Percentiles rank a stretch among this genome's conserved stretches.
These are phyloP conservation scores for Eristalinus sepulchralis DNA, from an alignment of 2,888 invertebrate species.

Conservation along the genomic window DNA sequence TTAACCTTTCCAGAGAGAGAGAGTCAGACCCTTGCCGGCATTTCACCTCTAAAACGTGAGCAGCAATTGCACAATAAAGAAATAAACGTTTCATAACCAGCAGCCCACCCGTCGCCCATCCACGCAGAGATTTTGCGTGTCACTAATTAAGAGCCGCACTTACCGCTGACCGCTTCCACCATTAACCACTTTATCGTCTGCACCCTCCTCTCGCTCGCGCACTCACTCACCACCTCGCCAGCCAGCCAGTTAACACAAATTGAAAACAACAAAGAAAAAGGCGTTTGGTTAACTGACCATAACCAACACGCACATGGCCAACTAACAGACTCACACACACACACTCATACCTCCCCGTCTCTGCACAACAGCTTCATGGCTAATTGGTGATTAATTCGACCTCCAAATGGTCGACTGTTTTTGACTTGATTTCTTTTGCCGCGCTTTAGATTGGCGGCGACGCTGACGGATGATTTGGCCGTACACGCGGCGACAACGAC, in stretches of 20 bases:
- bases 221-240: not conserved
- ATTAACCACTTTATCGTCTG: slow-evolving; percentile 34
- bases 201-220: not conserved
- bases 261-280: slow-evolving; percentile 39
- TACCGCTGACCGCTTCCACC: slow-evolving; percentile 42
- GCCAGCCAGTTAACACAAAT: slow-evolving; percentile 33
- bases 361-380: slow-evolving; percentile 36
- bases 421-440: slow-evolving; percentile 8
- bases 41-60: not conserved
- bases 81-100: slow-evolving; percentile 36
- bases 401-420: slow-evolving; percentile 50
- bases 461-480: not conserved
- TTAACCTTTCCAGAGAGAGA: not conserved
- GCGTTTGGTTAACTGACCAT: slow-evolving; percentile 53
- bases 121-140: slow-evolving; percentile 55
- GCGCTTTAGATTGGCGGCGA: slow-evolving; percentile 27
- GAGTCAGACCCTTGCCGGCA: not conserved
- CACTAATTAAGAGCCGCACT: slow-evolving; percentile 44
- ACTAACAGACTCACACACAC: not conserved
- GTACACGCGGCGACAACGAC: not conserved
- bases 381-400: slow-evolving; percentile 47
- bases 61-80: slow-evolving; percentile 25
- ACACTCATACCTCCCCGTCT: not conserved
- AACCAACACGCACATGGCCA: slow-evolving; percentile 56
- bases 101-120: slow-evolving; percentile 4